Conservation (phyloP, 2,797 vertebrate genomes). For the Siniperca obscura region DNA sequence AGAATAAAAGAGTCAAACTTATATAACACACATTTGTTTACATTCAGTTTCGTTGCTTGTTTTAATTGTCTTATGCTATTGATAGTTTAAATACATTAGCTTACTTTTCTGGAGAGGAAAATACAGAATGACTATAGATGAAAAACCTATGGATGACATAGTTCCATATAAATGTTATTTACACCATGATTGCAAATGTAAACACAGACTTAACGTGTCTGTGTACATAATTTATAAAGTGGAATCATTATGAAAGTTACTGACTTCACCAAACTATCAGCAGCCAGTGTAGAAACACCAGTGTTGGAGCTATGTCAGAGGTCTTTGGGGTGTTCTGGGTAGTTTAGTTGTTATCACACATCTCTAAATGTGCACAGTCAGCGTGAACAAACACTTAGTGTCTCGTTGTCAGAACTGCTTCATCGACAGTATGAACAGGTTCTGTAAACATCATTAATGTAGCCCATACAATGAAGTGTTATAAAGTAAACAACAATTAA, state of each 20-base stretch:
- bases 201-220: not conserved
- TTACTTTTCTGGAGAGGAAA: not conserved
- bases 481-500: slow-evolving; percentile 30
- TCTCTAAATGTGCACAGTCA: not conserved
- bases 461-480: not conserved
- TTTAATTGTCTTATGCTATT: not conserved
- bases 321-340: not conserved
- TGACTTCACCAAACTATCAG: not conserved
- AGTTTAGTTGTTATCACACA: not conserved
- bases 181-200: not conserved
- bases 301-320: not conserved
- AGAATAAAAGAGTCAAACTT: not conserved
- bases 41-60: no score
- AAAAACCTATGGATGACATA: not conserved
- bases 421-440: slow-evolving; percentile 19
- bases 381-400: no score
- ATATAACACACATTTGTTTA: no score
- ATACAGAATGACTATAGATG: not conserved
- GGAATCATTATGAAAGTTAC: not conserved
- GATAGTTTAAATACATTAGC: not conserved
- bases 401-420: slow-evolving; percentile 5
- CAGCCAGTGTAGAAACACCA: not conserved
- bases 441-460: slow-evolving; percentile 51
- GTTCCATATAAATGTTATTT: slow-evolving; percentile 5
- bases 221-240: not conserved